Base-by-base conservation (phyloP, 2,888 invertebrate species). In the Leptinotarsa rubiginosa region DNA sequence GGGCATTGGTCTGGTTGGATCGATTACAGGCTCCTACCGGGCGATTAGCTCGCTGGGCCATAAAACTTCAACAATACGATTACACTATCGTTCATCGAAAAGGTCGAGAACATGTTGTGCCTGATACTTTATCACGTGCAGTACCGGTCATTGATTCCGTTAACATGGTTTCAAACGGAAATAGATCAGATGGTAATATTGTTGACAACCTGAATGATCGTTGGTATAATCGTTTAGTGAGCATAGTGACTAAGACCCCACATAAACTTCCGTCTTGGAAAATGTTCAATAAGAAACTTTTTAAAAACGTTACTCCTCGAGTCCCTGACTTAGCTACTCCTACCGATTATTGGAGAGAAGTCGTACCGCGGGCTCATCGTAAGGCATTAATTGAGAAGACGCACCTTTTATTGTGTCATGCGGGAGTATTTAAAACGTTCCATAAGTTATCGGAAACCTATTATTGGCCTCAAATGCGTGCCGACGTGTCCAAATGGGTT, bases 91-190 rank as follows among this genome's bases (percentile, higher is more conserved):
- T 70, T 47, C 62, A 70, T 31, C 74, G 79, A 1, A 74, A 78
- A 67, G 75, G 76, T 10, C 74, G 73, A 49, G 77, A 80, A 1
- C 70, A 76, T 69, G 22, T 75, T 22, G 74, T 77, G 16, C 77
- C 80, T 31, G 78, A 79, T 69, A 62, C 68, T 4, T 56, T 79
- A 5, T 80, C 77, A 3, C 65, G 78, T 13, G 56, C 73, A 47
- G 74, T 77, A 4, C 50, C 64, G 15, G 31, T 65, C 65, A 22
- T 47, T 54, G 52, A 54, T 54, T 54, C 52, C 16, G 18, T n/a
- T 16, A 54, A 10, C 52, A 20, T 18, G 4, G 54, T 18, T 54
- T 18, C 54, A 10, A 54, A 54, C 54, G 54, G 2, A 18, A 18
- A 54, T 54, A 18, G 2, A 54, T 16, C 10, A 54, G 20, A 54